Percentiles rank a stretch among this genome's conserved stretches.
Evolutionary conservation across 2,888 invertebrate genomes (phyloP).

Genomic region (Ormia ochracea): DNA sequence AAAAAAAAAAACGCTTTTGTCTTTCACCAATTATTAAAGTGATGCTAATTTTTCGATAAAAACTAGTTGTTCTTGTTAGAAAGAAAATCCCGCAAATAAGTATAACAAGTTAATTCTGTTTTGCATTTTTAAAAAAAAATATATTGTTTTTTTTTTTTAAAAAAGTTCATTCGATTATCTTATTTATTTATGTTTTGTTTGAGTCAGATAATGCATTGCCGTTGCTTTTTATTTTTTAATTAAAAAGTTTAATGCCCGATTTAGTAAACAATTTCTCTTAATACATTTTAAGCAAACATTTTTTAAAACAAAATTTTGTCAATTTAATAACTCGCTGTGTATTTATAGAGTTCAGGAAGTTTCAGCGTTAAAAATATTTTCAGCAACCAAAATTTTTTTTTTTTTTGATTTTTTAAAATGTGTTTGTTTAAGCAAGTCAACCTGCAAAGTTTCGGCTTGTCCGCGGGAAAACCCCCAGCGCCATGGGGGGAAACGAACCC

Average conservation of each 20-base stretch:
- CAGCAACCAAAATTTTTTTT: no score
- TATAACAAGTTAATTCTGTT: slow-evolving; percentile 6
- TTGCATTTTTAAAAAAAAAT: neutral
- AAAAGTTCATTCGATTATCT: neutral
- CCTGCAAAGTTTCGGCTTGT: no score
- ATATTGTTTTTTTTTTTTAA: neutral
- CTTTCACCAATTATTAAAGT: slow-evolving; percentile 38
- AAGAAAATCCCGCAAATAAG: slow-evolving; percentile 15
- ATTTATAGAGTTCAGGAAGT: no score
- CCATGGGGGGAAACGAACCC: no score
- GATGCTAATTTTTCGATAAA: slow-evolving; percentile 45
- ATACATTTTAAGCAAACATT: no score
- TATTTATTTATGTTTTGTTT: neutral
- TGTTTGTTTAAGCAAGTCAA: no score
- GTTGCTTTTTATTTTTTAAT: neutral
- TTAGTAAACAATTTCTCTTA: neutral
- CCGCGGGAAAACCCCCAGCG: no score
- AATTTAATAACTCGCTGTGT: no score
- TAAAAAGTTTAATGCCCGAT: neutral
- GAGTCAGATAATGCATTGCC: slow-evolving; percentile 17
- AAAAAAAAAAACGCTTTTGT: neutral
- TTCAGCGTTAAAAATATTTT: no score
- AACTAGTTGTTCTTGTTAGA: slow-evolving; percentile 4
- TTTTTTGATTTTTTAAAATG: no score
- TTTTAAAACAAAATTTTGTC: no score